Base-by-base conservation (phyloP, 1,140 invertebrate genomes). In the Drosophila ananassae region DNA sequence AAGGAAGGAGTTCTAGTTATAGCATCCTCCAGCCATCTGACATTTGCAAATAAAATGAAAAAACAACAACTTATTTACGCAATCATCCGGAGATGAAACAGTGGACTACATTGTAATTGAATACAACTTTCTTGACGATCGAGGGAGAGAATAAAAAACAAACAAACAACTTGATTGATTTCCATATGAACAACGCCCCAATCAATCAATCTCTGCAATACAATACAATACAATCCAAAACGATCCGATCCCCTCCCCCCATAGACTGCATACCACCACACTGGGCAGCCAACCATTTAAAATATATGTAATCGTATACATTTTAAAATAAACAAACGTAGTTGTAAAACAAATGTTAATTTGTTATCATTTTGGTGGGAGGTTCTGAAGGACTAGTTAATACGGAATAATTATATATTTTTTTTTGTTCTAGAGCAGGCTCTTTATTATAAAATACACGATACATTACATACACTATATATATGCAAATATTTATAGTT, bases 291-390 rank as follows among this genome's bases (percentile, higher is more conserved):
- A 74, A 67, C 37, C 64, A 81, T 81, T 81, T 63, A 85, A 87
- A 30, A 41, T 77, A 41, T 77, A 73, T 87, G 74, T 81, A 87
- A 78, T 82, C 58, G 71, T 75, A 56, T 52, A 77, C 71, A 73
- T 85, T 85, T 81, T 62, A 77, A 85, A 84, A 80, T 77, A 84
- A 85, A 83, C 57, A 73, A 73, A 66, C 51, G 60, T 85, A 85
- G 54, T 61, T 87, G 66, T 85, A 87, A 64, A 76, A 78, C 56
- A 53, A 85, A 51, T 22, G 1, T 30, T 34, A 17, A 1, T 59
- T 59, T 59, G 46, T 53, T 57, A 8, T 48, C 0, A 3, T 28
- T 1, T 28, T 24, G 6, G 6, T 3, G 12, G 2, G 7, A 32
- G 22, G 41, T 41, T 2, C 2, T n/a, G 22, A 25, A 10, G 30